A percentile compares a stretch with the other conserved stretches of the same genome.
phyloP scores from a whole-genome alignment of 2,797 vertebrate species.

The Clarias laeviceps region DNA sequence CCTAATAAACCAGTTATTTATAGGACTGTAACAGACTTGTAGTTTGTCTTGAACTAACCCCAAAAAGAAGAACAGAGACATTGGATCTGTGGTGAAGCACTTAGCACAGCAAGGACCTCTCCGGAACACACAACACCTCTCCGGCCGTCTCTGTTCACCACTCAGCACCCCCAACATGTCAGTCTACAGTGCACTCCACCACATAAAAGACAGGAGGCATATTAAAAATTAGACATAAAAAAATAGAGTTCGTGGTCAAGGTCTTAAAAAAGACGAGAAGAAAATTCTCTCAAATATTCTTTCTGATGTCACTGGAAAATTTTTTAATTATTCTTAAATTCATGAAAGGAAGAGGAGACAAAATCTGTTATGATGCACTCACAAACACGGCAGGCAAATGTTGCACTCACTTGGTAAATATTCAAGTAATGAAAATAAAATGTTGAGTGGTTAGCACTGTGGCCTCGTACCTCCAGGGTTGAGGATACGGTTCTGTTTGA shows the following conservation, averaged over 20 bases:
- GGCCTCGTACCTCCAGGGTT: no score
- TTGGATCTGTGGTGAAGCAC: slow-evolving; percentile 64
- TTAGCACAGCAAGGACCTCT: slow-evolving; percentile 45
- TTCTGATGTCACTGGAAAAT: slow-evolving; percentile 77
- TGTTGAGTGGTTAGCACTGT: slow-evolving; percentile 43
- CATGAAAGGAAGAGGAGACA: slow-evolving; percentile 60
- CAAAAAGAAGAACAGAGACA: slow-evolving; percentile 68
- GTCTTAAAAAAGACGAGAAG: slow-evolving; percentile 54
- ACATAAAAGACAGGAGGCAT: slow-evolving; percentile 70
- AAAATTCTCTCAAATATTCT: slow-evolving; percentile 64
- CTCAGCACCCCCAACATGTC: slow-evolving; percentile 61
- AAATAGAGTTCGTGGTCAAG: slow-evolving; percentile 64
- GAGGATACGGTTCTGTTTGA: no score
- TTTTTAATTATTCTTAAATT: slow-evolving; percentile 70
- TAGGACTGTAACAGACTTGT: slow-evolving; percentile 77
- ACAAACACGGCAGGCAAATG: slow-evolving; percentile 65
- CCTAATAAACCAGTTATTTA: slow-evolving; percentile 80
- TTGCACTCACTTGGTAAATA: slow-evolving; percentile 69
- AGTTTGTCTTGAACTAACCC: slow-evolving; percentile 78
- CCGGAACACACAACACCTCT: slow-evolving; percentile 54
- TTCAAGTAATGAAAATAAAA: slow-evolving; percentile 64
- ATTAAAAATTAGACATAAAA: slow-evolving; percentile 67
- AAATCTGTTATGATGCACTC: slow-evolving; percentile 68
- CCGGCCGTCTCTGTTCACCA: slow-evolving; percentile 36
- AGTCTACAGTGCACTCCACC: slow-evolving; percentile 52